Evolutionary conservation across 2,888 invertebrate species (phyloP).

Genomic region (Temnothorax rugatulus): DNA sequence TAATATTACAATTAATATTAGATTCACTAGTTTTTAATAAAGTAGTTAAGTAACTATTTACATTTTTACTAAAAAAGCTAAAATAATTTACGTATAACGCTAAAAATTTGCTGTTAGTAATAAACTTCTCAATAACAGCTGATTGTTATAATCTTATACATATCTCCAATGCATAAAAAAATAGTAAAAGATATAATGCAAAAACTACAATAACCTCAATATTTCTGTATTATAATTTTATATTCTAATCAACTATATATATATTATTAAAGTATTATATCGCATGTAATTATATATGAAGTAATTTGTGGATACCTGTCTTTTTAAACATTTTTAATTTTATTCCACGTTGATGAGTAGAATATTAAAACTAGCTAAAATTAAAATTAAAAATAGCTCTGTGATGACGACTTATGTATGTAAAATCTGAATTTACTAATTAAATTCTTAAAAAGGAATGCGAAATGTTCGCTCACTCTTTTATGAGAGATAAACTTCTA

Average conservation of each 20-base stretch:
- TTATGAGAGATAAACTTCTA: not conserved
- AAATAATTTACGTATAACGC: no score
- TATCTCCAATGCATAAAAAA: not conserved
- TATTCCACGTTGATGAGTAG: not conserved
- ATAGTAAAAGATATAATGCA: not conserved
- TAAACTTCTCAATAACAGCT: not conserved
- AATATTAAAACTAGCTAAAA: not conserved
- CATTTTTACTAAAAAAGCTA: not conserved
- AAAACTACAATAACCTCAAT: not conserved
- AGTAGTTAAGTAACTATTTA: not conserved
- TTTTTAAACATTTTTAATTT: not conserved
- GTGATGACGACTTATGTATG: not conserved
- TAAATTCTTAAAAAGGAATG: not conserved
- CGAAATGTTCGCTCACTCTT: not conserved
- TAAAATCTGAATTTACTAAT: not conserved
- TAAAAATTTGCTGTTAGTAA: not conserved
- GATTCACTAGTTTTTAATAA: not conserved
- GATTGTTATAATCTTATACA: not conserved
- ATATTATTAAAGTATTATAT: not conserved
- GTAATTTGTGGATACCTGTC: not conserved
- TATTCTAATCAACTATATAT: not conserved
- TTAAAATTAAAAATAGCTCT: not conserved
- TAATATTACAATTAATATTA: not conserved
- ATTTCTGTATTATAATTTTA: not conserved
- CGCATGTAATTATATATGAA: not conserved